Base-by-base conservation (phyloP, 2,797 vertebrate species). In the Siniperca undulata region DNA sequence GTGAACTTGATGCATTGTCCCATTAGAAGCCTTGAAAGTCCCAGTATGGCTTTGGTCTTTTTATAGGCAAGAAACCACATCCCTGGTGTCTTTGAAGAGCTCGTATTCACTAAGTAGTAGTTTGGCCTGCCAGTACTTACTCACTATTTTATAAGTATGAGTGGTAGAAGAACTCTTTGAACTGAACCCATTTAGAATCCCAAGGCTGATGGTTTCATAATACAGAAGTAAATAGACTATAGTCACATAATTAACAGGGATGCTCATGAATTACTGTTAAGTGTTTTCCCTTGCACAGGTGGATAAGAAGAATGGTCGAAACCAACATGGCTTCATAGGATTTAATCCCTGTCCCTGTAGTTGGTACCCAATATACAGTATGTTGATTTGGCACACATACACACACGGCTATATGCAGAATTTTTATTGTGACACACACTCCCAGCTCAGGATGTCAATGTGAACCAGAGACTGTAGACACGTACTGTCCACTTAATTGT, bases 81-180 rank as follows among this genome's bases (percentile, higher is more conserved):
- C 92, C 93, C 89, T 86, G 74, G 75, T 84, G 83, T 90, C 93
- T 95, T 95, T 94, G 93, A 95, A 94, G 91, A 83, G 80, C 88
- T 91, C 88, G 82, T 91, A 91, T 91, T 94, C 93, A 82, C 91
- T 93, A 94, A 95, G 92, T 94, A 92, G 93, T 94, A 95, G 94
- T 93, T 95, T 82, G 89, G 79, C 77, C 78, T 91, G 86, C 91
- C 93, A 92, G 90, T 88, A 89, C 90, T 93, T 91, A 94, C 90
- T 93, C 91, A 93, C 90, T 89, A 88, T 93, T 93, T 94, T 94
- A 92, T 92, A 91, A 91, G 87, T 91, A 89, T 81, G 87, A 92
- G 93, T 91, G 81, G 91, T 89, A 55, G 86, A 92, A 77, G 58
- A 92, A 88, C 83, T 69, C 92, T 95, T 95, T 95, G 94, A 95